Evolutionary conservation across 2,797 vertebrate species (phyloP), one percentile per base, ranked within the genome.

Genomic region (Xenentodon cancila): DNA sequence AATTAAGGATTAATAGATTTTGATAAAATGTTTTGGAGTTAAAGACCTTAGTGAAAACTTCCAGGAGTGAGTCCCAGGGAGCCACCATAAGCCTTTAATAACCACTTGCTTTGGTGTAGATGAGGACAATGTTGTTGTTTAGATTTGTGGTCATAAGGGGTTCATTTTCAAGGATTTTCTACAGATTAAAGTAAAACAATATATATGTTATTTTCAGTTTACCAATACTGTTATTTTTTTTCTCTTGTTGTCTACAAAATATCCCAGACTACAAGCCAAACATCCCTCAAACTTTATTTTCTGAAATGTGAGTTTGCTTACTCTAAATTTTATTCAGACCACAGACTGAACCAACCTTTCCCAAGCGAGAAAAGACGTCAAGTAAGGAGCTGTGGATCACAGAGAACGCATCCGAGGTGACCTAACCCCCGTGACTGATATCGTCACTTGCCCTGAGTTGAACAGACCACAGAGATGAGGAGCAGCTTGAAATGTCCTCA

Each of bases 371-470:
- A 8, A 89, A 88, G 59, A 88, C 86, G 17, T 86, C 85, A 53
- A 90, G 89, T 70, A 25, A 25, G 25, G 88, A 88, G 52, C 66
- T 90, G n/a, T 90, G 86, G 89, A 77, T 91, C 67, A 73, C 84
- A 46, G 81, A 85, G 9, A 63, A 47, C 2, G 77, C 78, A 27
- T 50, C 77, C n/a, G 84, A 84, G 53, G 87, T 90, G 81, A 81
- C n/a, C 86, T 74, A 73, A 89, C 18, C 7, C 85, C 3, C 82
- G 82, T 48, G 65, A 84, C 1, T 46, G n/a, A 7, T 20, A 15
- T 83, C 54, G 76, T 64, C 2, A 88, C 87, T 59, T 85, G 87
- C 0, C 87, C 85, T 62, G 60, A 89, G 65, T 15, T 85, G 91
- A 16, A 72, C 77, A 44, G 77, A 82, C 5, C 84, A 90, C 74